Conservation (phyloP, 2,113 vertebrate genomes). For the Suncus etruscus region DNA sequence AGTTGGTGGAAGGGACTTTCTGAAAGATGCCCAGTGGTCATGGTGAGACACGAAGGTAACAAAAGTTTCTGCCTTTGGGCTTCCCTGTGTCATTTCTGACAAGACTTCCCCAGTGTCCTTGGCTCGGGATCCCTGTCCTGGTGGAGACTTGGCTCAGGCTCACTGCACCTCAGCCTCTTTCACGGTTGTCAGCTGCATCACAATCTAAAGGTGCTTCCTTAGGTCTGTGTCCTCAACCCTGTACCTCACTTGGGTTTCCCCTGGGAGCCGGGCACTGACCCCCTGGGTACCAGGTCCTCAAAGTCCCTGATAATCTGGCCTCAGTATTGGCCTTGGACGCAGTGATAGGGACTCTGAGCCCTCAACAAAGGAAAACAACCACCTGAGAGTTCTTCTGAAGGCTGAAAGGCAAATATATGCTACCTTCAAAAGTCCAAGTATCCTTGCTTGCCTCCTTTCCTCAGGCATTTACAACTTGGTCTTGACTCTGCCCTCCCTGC, state of each 20-base stretch:
- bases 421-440: background rate
- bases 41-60: too few relatives aligned
- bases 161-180: background rate
- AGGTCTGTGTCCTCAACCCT: background rate
- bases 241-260: background rate
- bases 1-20: too few relatives aligned
- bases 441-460: background rate
- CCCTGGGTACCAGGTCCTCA: too few relatives aligned
- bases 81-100: too few relatives aligned
- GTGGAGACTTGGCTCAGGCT: background rate
- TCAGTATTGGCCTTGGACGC: background rate
- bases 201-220: background rate
- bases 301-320: too few relatives aligned
- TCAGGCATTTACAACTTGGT: too few relatives aligned
- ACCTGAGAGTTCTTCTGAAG: background rate
- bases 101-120: too few relatives aligned
- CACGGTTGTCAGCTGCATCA: too few relatives aligned
- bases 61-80: too few relatives aligned
- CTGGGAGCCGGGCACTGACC: background rate
- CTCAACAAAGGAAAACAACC: background rate
- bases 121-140: background rate
- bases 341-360: background rate
- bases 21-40: too few relatives aligned
- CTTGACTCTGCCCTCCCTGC: too few relatives aligned
- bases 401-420: background rate